Evolutionary conservation across 2,797 vertebrate genomes (phyloP).

Genomic region (Gila robusta): DNA sequence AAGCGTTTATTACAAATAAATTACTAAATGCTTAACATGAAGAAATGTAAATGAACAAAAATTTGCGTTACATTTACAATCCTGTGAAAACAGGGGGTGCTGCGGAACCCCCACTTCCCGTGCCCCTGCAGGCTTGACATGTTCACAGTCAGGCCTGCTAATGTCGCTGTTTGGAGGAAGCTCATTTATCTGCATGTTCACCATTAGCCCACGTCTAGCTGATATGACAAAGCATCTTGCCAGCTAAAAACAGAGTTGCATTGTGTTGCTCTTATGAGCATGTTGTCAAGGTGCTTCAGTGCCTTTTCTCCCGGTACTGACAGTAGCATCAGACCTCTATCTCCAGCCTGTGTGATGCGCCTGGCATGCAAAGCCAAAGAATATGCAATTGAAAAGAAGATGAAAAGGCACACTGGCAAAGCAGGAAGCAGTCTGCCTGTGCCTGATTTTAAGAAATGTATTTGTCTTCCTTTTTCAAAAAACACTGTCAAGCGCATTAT

Average conservation of each 20-base stretch:
- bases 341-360: conserved; percentile 40
- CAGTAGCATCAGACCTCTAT: conserved; percentile 49
- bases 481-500: neutral
- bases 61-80: too few relatives aligned
- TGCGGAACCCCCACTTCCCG: too few relatives aligned
- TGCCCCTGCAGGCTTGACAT: conserved; percentile 12
- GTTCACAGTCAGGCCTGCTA: conserved; percentile 36
- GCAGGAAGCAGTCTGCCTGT: neutral
- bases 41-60: too few relatives aligned
- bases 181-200: conserved; percentile 48
- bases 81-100: too few relatives aligned
- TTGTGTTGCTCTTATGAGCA: conserved; percentile 51
- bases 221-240: conserved; percentile 37
- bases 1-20: too few relatives aligned
- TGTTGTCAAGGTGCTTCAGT: conserved; percentile 61
- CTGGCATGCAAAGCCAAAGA: conserved; percentile 44
- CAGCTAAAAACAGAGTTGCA: conserved; percentile 51
- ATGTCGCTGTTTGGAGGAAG: conserved; percentile 44
- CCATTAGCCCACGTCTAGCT: conserved; percentile 48
- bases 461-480: conserved; percentile 12
- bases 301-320: conserved; percentile 42
- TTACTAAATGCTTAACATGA: too few relatives aligned
- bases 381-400: neutral
- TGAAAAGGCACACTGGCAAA: conserved; percentile 20
- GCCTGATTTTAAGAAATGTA: neutral